These are phyloP conservation scores for Dasysyrphus albostriatus DNA, from an alignment of 2,888 invertebrate genomes.

Conservation along the genomic window DNA sequence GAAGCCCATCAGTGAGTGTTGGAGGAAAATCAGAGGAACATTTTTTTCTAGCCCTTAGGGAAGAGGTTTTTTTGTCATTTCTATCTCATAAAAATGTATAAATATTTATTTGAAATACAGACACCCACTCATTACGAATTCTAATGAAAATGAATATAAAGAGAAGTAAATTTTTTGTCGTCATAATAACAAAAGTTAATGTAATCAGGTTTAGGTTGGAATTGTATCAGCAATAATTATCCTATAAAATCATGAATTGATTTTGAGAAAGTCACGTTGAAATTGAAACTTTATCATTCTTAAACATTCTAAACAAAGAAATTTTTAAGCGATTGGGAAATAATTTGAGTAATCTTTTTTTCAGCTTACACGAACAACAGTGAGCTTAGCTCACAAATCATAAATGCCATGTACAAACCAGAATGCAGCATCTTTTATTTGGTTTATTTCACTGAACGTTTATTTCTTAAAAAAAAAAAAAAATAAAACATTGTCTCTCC, in stretches of 20 bases:
- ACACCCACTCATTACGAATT: conserved; percentile 23
- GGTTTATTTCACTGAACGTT: conserved; percentile 54
- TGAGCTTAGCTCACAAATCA: not conserved
- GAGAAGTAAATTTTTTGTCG: not conserved
- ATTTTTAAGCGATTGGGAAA: not conserved
- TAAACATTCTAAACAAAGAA: not conserved
- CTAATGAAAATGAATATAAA: conserved; percentile 12
- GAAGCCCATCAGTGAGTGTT: conserved; percentile 25
- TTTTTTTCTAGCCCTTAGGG: not conserved
- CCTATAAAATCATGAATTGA: not conserved
- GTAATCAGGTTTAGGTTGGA: not conserved
- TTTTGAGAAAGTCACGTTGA: not conserved
- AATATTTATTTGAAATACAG: conserved; percentile 33
- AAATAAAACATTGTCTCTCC: conserved; percentile 16
- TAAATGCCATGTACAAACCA: not conserved
- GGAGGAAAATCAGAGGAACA: conserved; percentile 9
- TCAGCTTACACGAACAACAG: not conserved
- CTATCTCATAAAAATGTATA: conserved; percentile 24
- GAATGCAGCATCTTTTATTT: conserved; percentile 42
- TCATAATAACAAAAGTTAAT: conserved; percentile 11
- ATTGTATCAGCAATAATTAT: too few species aligned
- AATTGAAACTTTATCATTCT: not conserved
- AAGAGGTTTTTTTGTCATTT: not conserved
- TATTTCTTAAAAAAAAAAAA: conserved; percentile 22
- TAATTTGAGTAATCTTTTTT: not conserved